Evolutionary conservation across 2,113 vertebrate genomes (phyloP), one percentile per base, ranked within the genome.

Genomic region (Edolisoma coerulescens): DNA sequence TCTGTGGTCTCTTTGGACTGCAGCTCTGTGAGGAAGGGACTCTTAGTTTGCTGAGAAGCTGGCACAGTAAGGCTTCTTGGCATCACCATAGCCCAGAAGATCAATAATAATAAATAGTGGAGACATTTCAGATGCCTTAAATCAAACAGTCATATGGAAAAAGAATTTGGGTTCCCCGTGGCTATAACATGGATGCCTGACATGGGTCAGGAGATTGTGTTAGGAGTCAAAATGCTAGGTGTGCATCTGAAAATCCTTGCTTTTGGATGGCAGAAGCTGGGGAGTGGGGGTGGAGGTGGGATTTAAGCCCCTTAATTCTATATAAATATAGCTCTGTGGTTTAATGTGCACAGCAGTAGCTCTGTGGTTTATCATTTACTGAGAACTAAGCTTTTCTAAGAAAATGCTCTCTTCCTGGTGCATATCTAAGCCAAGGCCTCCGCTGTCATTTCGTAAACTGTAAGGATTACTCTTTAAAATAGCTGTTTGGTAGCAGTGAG

Each of bases 341-440:
- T 98, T 95, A 90, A 95, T 97, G 92, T 94, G 93, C 89, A 96
- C 65, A 82, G 92, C 93, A 91, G 83, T 95, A 95, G 91, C 96
- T 97, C 96, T 98, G 98, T 98, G 98, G 98, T 98, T 98, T 98
- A 93, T 97, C 96, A 97, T 98, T 97, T 98, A 98, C 98, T 95
- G 94, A 98, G 98, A 98, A 98, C 84, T 98, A 96, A 95, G 96
- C 94, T 97, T 98, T 98, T 98, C 98, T 98, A 97, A 98, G 98
- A 98, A 98, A 97, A 98, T 87, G 91, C 87, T 97, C 63, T 97
- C 96, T 98, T 98, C 97, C 97, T 98, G 97, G 96, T 97, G 96
- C 90, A 39, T 95, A 93, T 97, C 96, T 97, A 94, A 98, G 97
- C 97, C 97, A 82, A 96, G 92, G 92, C 90, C 93, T 97, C 93